Evolutionary conservation across 2,888 invertebrate genomes (phyloP).

Genomic region (Geophilus truncorum): DNA sequence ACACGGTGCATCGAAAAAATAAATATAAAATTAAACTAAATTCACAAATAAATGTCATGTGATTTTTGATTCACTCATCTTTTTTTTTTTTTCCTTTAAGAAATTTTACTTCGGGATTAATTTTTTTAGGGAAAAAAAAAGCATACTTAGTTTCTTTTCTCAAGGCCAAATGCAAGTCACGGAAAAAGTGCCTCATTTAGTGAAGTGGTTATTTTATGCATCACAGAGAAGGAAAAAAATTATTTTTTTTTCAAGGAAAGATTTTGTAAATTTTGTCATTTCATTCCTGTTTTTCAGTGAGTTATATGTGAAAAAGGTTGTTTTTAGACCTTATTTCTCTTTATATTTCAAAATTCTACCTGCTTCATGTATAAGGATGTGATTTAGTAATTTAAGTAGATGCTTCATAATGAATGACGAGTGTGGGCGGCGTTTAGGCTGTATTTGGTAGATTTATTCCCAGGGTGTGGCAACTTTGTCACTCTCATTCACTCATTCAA

Average conservation of each 20-base stretch:
- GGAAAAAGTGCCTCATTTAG: background rate
- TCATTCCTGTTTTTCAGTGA: background rate
- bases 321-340: no score
- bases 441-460: background rate
- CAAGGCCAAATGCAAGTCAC: background rate
- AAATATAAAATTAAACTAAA: background rate
- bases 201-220: background rate
- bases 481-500: background rate
- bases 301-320: background rate
- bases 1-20: background rate
- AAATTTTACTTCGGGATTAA: background rate
- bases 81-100: background rate
- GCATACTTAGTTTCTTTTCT: background rate
- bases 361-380: background rate
- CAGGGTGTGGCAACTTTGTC: background rate
- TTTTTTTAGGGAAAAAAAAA: background rate
- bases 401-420: background rate
- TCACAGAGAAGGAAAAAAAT: background rate
- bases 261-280: background rate
- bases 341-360: no score
- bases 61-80: background rate
- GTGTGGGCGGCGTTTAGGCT: background rate
- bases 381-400: background rate
- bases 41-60: background rate
- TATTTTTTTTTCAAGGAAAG: background rate